These are phyloP conservation scores for Diploscapter pachys DNA, from an alignment of 1,140 invertebrate genomes.

Conservation along the genomic window DNA sequence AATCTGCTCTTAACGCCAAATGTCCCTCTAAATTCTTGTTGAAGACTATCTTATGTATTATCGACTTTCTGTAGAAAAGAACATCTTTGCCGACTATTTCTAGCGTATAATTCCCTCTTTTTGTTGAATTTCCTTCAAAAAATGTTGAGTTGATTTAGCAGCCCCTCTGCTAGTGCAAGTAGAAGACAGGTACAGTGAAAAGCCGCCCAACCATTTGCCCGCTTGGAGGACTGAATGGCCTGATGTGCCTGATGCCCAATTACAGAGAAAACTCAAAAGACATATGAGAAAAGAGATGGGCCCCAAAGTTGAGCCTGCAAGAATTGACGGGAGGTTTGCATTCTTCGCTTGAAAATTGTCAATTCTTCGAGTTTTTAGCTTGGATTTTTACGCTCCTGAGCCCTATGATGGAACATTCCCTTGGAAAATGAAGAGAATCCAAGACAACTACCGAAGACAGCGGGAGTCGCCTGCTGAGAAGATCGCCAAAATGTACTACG, in stretches of 20 bases:
- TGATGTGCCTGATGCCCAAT: conserved; percentile 10
- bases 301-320: too few species aligned
- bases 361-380: too few species aligned
- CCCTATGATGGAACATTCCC: conserved; percentile 7
- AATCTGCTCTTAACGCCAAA: too few species aligned
- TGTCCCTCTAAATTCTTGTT: too few species aligned
- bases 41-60: too few species aligned
- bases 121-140: background rate
- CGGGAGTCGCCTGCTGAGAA: background rate
- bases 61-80: too few species aligned
- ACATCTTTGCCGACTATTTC: background rate
- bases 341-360: too few species aligned
- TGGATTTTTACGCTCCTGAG: conserved; percentile 17
- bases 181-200: background rate
- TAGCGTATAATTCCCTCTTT: background rate
- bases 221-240: conserved; percentile 9
- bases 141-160: too few species aligned
- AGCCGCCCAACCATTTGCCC: background rate
- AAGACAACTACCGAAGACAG: conserved; percentile 4
- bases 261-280: background rate
- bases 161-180: background rate
- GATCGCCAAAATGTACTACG: conserved; percentile 13
- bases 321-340: too few species aligned
- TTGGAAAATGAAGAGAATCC: conserved; percentile 19
- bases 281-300: conserved; percentile 2